Evolutionary conservation across 2,888 invertebrate genomes (phyloP).

Genomic region (Lobophora halterata): DNA sequence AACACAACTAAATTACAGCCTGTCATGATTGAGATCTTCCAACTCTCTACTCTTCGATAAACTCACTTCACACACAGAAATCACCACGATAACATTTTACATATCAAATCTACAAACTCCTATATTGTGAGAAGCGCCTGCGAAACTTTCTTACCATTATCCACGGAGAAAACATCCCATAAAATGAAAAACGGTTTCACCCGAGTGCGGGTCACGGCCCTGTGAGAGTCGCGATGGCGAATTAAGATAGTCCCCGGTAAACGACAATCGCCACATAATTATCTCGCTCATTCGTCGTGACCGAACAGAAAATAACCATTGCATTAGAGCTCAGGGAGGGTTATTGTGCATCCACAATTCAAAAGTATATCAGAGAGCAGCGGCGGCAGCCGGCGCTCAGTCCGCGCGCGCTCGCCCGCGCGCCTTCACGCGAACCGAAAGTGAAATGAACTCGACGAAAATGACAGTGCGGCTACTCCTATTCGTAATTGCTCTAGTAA

Average conservation of each 20-base stretch:
- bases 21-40: constrained; percentile 23
- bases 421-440: constrained; percentile 67
- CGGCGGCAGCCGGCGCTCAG: constrained; percentile 61
- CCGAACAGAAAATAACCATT: constrained; percentile 68
- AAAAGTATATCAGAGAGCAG: constrained; percentile 73
- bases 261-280: constrained; percentile 74
- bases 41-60: constrained; percentile 25
- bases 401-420: constrained; percentile 61
- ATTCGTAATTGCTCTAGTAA: constrained; percentile 51
- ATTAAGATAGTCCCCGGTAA: constrained; percentile 70
- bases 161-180: constrained; percentile 64
- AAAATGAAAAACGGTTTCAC: constrained; percentile 75
- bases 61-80: constrained; percentile 18
- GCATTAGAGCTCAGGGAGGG: constrained; percentile 75
- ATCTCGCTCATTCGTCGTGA: constrained; percentile 76
- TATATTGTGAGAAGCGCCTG: constrained; percentile 42
- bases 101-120: constrained; percentile 36
- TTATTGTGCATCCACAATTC: constrained; percentile 70
- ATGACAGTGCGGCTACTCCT: constrained; percentile 64
- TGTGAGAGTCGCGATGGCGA: constrained; percentile 70
- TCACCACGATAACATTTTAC: constrained; percentile 31
- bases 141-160: constrained; percentile 56
- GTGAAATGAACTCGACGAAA: constrained; percentile 67
- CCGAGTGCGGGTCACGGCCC: constrained; percentile 68
- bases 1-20: constrained; percentile 24